These are phyloP conservation scores for Xylocopa sonorina DNA, from an alignment of 1,140 invertebrate genomes.

Conservation along the genomic window DNA sequence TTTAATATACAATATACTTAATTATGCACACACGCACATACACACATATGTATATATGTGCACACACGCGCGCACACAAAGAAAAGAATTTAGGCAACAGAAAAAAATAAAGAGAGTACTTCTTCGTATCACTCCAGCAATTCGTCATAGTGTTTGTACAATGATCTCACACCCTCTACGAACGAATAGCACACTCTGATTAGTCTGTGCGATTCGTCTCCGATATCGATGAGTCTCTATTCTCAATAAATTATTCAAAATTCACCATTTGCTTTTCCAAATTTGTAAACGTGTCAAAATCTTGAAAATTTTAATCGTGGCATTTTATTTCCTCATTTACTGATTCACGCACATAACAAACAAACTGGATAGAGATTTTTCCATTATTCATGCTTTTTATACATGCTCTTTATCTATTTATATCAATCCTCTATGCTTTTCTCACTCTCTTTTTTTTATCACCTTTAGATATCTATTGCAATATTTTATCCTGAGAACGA, in stretches of 20 bases:
- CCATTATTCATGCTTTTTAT: too few relatives aligned
- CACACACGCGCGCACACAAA: too few relatives aligned
- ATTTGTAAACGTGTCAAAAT: constrained; percentile 46
- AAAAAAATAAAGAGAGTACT: constrained; percentile 27
- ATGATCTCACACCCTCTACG: constrained; percentile 62
- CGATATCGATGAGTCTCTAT: constrained; percentile 45
- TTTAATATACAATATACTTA: too few relatives aligned
- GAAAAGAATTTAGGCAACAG: constrained; percentile 17
- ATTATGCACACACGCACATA: too few relatives aligned
- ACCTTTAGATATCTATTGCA: too few relatives aligned
- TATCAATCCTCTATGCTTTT: too few relatives aligned
- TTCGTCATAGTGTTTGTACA: constrained; percentile 71
- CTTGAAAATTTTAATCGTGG: constrained; percentile 31
- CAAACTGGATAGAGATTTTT: neutral
- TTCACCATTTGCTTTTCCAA: neutral
- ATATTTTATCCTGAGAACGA: too few relatives aligned
- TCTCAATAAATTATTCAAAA: constrained; percentile 18
- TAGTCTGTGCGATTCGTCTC: constrained; percentile 32
- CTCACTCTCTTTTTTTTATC: too few relatives aligned
- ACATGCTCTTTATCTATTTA: too few relatives aligned
- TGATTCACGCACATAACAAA: neutral
- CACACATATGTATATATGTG: too few relatives aligned
- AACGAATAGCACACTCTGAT: neutral
- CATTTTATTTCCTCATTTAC: constrained; percentile 31
- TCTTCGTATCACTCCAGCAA: constrained; percentile 47